phyloP scores from a whole-genome alignment of 2,113 vertebrate genomes.

The Ailurus styani region DNA sequence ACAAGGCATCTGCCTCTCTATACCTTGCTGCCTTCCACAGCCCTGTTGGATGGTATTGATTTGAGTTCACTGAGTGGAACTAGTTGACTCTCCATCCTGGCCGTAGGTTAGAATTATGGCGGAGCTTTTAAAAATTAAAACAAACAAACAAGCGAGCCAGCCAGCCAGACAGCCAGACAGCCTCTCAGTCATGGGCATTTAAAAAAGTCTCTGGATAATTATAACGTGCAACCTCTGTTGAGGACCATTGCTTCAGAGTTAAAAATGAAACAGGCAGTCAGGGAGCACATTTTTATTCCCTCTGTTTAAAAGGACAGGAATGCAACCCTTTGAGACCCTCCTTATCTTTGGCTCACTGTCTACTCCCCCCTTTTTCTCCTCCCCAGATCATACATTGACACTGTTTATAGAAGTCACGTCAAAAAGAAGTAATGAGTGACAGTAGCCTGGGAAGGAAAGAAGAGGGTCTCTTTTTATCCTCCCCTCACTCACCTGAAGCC shows the following conservation, averaged over 20 bases:
- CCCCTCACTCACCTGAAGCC: not conserved
- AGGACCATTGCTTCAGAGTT: not conserved
- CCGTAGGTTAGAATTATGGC: not conserved
- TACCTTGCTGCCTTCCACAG: not conserved
- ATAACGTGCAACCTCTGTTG: not conserved
- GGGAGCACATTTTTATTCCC: not conserved
- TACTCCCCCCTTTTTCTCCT: fast-evolving
- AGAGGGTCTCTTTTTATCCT: not conserved
- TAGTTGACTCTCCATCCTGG: not conserved
- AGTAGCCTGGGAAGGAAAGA: not conserved
- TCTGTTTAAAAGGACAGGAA: not conserved
- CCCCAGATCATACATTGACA: not conserved
- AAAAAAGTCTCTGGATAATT: not conserved
- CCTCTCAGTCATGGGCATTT: not conserved
- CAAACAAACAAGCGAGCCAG: too few relatives aligned
- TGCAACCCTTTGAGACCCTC: not conserved
- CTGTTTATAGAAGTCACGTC: not conserved
- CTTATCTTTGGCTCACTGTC: not conserved
- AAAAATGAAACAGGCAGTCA: not conserved
- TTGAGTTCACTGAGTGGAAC: not conserved
- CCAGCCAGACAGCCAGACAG: too few relatives aligned
- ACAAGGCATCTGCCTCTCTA: not conserved
- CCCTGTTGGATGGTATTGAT: fast-evolving
- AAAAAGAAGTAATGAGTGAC: not conserved
- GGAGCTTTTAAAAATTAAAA: not conserved